phyloP scores from a whole-genome alignment of 2,113 vertebrate genomes.

The Crypturellus undulatus region DNA sequence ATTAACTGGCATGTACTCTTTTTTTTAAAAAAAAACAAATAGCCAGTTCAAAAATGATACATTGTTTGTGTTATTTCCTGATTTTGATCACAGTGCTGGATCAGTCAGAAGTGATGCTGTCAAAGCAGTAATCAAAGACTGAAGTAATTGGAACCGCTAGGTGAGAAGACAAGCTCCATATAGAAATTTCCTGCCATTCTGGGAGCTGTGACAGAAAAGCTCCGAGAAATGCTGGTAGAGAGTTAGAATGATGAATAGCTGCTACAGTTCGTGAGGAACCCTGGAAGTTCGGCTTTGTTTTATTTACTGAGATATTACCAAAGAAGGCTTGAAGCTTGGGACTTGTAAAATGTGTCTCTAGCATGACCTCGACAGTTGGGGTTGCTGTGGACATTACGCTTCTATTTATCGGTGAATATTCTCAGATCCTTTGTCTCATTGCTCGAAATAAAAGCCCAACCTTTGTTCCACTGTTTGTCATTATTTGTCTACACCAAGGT shows the following conservation, averaged over 20 bases:
- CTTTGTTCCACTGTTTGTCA: conserved; percentile 42
- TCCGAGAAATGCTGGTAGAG: conserved; percentile 58
- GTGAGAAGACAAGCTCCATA: conserved; percentile 64
- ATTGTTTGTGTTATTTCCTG: conserved; percentile 64
- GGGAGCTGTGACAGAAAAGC: conserved; percentile 61
- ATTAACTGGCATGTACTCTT: conserved; percentile 48
- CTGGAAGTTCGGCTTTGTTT: conserved; percentile 62
- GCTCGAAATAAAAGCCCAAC: conserved; percentile 47
- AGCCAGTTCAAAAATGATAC: background rate
- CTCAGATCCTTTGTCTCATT: conserved; percentile 41
- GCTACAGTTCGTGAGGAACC: conserved; percentile 51
- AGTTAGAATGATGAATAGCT: conserved; percentile 73
- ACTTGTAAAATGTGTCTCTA: conserved; percentile 54
- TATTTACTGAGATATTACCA: conserved; percentile 63
- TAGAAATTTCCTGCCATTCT: conserved; percentile 67
- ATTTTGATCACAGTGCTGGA: conserved; percentile 54
- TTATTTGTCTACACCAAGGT: conserved; percentile 43
- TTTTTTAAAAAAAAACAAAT: conserved; percentile 30
- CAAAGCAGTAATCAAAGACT: conserved; percentile 59
- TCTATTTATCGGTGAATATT: conserved; percentile 47
- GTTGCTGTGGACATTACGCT: conserved; percentile 32
- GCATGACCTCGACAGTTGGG: conserved; percentile 39
- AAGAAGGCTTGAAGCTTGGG: conserved; percentile 47
- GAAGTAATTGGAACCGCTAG: conserved; percentile 75
- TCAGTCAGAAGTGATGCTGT: conserved; percentile 64